Conservation (phyloP, 2,888 invertebrate species). For the Protodeltote pygarga region DNA sequence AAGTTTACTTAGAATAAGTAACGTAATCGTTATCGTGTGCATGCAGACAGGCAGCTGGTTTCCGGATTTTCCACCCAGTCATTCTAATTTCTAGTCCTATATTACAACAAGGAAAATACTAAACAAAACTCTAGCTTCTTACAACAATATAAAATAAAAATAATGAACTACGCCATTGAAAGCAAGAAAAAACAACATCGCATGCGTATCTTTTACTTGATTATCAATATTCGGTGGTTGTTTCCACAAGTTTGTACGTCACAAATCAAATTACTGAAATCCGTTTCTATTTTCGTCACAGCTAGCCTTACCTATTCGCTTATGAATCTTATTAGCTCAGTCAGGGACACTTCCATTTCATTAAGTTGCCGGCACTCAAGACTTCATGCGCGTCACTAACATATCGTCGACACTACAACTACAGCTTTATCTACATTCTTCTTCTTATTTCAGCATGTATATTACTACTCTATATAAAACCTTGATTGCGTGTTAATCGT, state of each 20-base stretch:
- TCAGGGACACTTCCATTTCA: constrained; percentile 35
- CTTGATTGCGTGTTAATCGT: background rate
- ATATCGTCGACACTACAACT: constrained; percentile 2
- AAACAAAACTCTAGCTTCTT: too few relatives aligned
- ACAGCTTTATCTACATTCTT: background rate
- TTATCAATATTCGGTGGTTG: constrained; percentile 11
- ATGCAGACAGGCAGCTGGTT: too few relatives aligned
- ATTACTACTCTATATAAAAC: background rate
- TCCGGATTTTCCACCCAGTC: too few relatives aligned
- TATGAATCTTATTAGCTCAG: constrained; percentile 44
- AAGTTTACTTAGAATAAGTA: too few relatives aligned
- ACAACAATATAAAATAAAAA: background rate
- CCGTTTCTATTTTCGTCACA: constrained; percentile 44
- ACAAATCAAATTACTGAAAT: constrained; percentile 50
- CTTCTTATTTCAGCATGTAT: background rate
- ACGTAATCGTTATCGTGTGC: too few relatives aligned
- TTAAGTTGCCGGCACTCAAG: constrained; percentile 10
- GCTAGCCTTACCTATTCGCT: constrained; percentile 25
- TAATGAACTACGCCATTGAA: background rate
- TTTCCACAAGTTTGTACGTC: constrained; percentile 34
- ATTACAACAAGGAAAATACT: too few relatives aligned
- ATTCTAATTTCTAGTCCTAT: too few relatives aligned
- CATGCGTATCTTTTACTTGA: constrained; percentile 3
- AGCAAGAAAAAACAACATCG: background rate
- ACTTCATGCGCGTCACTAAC: constrained; percentile 17